Percentiles rank a stretch among this genome's conserved stretches.
phyloP scores from a whole-genome alignment of 2,113 vertebrate genomes.

The Oreocharis arfaki region DNA sequence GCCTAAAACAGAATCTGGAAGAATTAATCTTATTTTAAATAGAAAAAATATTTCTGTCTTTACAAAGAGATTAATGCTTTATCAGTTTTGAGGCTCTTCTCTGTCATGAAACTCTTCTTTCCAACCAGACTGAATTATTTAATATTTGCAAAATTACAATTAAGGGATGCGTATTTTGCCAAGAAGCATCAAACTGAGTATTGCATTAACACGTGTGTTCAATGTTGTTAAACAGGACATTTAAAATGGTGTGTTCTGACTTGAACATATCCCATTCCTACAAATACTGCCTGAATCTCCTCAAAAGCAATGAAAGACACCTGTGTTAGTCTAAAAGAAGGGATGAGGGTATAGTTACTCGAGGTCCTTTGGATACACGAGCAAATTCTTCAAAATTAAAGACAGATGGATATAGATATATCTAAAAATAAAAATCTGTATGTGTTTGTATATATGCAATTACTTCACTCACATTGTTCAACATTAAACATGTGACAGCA shows the following conservation, averaged over 20 bases:
- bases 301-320: neutral
- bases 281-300: neutral
- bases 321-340: neutral
- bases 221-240: neutral
- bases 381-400: neutral
- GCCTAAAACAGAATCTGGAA: neutral
- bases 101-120: neutral
- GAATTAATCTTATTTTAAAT: neutral
- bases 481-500: neutral
- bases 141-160: neutral
- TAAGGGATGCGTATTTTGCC: neutral
- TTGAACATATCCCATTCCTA: neutral
- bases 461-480: neutral
- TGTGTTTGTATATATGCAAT: neutral
- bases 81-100: neutral
- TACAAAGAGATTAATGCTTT: neutral
- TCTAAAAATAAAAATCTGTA: neutral
- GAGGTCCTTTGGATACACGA: neutral
- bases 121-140: neutral
- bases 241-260: neutral
- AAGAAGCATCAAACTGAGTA: neutral
- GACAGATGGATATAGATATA: rapidly evolving
- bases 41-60: neutral
- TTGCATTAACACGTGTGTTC: neutral
- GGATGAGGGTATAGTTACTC: neutral